Evolutionary conservation across 2,797 vertebrate genomes (phyloP).

Genomic region (Trachops cirrhosus): DNA sequence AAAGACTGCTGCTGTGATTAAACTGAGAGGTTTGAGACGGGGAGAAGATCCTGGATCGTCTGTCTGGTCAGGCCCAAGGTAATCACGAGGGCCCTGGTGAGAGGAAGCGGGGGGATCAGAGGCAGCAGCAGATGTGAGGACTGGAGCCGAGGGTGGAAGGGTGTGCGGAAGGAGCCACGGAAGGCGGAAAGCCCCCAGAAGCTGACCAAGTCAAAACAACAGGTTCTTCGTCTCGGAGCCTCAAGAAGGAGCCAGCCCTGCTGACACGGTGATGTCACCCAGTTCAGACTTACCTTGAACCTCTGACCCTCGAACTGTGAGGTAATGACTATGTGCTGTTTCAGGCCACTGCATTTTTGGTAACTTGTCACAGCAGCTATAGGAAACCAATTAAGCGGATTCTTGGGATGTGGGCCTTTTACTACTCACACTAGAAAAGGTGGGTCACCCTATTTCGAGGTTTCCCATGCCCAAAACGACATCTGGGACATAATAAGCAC

Average conservation of each 20-base stretch:
- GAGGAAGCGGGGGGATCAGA: not conserved
- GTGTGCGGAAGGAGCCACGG: not conserved
- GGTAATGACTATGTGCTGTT: not conserved
- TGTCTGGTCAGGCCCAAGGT: not conserved
- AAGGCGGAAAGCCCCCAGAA: not conserved
- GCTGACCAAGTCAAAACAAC: not conserved
- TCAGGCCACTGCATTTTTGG: not conserved
- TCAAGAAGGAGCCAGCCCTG: not conserved
- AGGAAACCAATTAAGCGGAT: not conserved
- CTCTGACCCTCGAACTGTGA: conserved; percentile 2
- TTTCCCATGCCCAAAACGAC: not conserved
- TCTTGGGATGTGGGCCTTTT: not conserved
- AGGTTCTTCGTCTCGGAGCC: not conserved
- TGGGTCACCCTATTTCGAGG: not conserved
- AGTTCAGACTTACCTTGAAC: not conserved
- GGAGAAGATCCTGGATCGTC: not conserved
- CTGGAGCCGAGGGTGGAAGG: not conserved
- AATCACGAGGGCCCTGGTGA: not conserved
- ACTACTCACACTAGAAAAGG: not conserved
- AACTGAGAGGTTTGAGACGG: not conserved
- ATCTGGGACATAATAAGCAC: not conserved
- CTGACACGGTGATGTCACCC: not conserved
- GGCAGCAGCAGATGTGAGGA: not conserved
- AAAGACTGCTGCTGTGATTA: not conserved
- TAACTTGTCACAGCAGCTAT: not conserved